These are phyloP conservation scores for Bufo gargarizans DNA, from an alignment of 2,113 vertebrate species.

Conservation along the genomic window DNA sequence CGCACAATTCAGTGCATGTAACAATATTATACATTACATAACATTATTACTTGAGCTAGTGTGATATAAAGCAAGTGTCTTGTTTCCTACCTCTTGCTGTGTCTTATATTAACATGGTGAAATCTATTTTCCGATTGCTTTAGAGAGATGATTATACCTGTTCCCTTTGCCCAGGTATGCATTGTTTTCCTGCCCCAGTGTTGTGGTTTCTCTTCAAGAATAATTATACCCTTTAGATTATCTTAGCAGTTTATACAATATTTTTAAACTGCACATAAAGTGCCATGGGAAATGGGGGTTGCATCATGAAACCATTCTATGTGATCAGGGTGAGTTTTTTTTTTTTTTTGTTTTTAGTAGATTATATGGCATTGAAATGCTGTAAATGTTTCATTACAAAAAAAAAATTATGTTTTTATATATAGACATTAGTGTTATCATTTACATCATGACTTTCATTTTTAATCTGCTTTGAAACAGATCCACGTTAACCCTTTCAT, in stretches of 20 bases:
- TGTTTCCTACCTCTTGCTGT: not conserved
- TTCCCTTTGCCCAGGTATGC: not conserved
- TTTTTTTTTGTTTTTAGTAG: no score
- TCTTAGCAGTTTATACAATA: not conserved
- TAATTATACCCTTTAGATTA: constrained; percentile 16
- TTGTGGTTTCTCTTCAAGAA: not conserved
- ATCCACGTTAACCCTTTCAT: no score
- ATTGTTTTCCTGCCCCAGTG: not conserved
- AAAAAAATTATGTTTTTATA: no score
- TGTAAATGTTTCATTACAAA: not conserved
- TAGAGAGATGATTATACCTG: not conserved
- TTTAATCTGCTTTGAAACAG: no score
- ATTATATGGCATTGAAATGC: no score
- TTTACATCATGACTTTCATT: no score
- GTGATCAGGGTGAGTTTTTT: not conserved
- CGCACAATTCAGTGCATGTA: not conserved
- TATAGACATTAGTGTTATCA: no score
- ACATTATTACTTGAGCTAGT: not conserved
- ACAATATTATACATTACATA: not conserved
- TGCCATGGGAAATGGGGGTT: not conserved
- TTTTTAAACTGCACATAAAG: constrained; percentile 1
- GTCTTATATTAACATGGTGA: not conserved
- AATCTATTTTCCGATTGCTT: not conserved
- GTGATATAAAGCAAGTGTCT: not conserved
- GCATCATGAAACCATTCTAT: not conserved